Evolutionary conservation across 2,888 invertebrate genomes (phyloP).

Genomic region (Lasioglossum morio): DNA sequence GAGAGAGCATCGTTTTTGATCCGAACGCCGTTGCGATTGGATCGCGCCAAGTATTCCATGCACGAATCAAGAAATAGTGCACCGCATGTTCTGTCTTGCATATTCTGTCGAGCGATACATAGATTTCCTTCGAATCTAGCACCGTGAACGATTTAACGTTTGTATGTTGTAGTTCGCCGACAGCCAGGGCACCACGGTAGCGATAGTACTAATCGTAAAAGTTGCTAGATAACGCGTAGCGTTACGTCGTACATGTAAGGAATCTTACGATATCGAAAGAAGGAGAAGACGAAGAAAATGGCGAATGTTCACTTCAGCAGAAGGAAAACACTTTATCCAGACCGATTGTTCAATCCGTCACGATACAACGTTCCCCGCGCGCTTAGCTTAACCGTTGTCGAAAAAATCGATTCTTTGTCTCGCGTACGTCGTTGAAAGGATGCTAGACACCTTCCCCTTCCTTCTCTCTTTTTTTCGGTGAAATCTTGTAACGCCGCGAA

Average conservation of each 20-base stretch:
- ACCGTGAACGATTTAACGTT: conserved; percentile 60
- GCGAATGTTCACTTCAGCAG: not conserved
- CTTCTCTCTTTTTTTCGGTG: not conserved
- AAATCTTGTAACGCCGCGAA: not conserved
- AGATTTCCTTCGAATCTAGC: conserved; percentile 58
- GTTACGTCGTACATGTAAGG: conserved; percentile 34
- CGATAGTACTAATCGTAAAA: conserved; percentile 71
- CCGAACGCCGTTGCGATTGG: not conserved
- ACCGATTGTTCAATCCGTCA: not conserved
- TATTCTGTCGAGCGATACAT: conserved; percentile 43
- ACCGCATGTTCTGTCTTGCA: conserved; percentile 23
- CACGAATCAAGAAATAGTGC: conserved; percentile 8
- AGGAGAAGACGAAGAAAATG: not conserved
- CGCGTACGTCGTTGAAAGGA: not conserved
- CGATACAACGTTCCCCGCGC: not conserved
- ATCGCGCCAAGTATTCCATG: conserved; percentile 26
- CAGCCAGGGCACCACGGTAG: conserved; percentile 74
- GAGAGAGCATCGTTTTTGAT: not conserved
- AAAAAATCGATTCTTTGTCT: not conserved
- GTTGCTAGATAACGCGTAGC: conserved; percentile 50
- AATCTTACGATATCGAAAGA: conserved; percentile 48
- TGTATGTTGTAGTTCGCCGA: conserved; percentile 64
- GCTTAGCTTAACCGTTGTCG: not conserved
- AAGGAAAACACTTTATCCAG: not conserved
- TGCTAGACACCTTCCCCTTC: not conserved